Evolutionary conservation across 2,113 vertebrate genomes (phyloP).

Genomic region (Phoenicopterus ruber): DNA sequence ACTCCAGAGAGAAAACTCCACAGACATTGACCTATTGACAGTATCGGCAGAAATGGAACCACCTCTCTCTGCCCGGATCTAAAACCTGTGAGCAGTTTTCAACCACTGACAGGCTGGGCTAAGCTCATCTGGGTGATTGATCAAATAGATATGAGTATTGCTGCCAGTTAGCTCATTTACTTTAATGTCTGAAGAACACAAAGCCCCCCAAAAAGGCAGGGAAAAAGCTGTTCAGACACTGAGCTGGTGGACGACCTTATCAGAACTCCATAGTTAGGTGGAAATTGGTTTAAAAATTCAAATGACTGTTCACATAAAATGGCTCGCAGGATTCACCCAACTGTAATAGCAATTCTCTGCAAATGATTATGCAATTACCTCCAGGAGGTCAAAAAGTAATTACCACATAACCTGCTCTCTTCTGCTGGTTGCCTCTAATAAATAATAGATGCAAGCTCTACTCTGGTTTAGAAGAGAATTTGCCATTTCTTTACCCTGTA

Average conservation of each 20-base stretch:
- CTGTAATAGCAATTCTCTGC: conserved; percentile 61
- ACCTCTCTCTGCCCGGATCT: neutral
- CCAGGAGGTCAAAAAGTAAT: conserved; percentile 72
- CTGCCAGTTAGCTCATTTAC: neutral
- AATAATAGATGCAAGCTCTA: conserved; percentile 56
- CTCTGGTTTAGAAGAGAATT: conserved; percentile 22
- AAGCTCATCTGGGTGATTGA: neutral
- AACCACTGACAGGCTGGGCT: neutral
- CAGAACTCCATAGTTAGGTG: conserved; percentile 26
- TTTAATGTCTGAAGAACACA: neutral
- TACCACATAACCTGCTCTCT: conserved; percentile 67
- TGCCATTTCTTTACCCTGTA: conserved; percentile 50
- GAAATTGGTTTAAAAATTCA: conserved; percentile 66
- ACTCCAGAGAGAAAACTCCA: neutral
- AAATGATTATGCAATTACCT: conserved; percentile 73
- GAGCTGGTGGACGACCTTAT: neutral
- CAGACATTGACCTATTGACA: neutral
- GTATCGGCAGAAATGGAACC: neutral
- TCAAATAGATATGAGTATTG: neutral
- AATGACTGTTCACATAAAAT: conserved; percentile 57
- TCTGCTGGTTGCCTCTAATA: conserved; percentile 62
- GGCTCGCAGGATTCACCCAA: conserved; percentile 59
- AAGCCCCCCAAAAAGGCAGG: neutral
- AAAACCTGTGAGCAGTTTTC: neutral
- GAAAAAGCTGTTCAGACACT: neutral